A percentile compares a stretch with the other conserved stretches of the same genome.
phyloP scores from a whole-genome alignment of 2,888 invertebrate species.

The Apamea anceps region DNA sequence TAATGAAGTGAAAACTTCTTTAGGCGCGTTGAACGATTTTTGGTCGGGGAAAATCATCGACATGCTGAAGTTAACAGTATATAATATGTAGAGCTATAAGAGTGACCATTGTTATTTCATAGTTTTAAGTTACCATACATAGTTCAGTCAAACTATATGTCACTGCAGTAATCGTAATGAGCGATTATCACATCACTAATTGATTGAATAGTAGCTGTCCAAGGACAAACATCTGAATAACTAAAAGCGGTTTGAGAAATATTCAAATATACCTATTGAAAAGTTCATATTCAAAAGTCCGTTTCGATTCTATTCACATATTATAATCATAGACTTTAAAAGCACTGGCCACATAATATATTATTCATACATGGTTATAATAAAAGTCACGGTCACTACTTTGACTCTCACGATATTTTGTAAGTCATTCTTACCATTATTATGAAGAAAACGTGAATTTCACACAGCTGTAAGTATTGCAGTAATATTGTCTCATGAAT shows the following conservation, averaged over 20 bases:
- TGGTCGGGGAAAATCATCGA: not conserved
- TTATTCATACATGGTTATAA: constrained; percentile 24
- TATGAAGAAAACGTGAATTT: constrained; percentile 58
- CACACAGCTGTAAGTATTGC: constrained; percentile 54
- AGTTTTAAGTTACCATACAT: not conserved
- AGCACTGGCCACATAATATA: constrained; percentile 2
- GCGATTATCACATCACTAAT: not conserved
- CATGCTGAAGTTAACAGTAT: not conserved
- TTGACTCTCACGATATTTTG: constrained; percentile 53
- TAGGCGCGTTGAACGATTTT: not conserved
- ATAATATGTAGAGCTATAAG: not conserved
- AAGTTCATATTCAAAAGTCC: constrained; percentile 5
- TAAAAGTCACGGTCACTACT: constrained; percentile 56
- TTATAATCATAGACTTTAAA: constrained; percentile 14
- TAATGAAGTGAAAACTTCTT: not conserved
- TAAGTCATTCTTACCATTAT: constrained; percentile 43
- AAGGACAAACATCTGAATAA: not conserved
- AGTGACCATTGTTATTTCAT: not conserved
- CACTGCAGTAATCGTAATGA: not conserved
- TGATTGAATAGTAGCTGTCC: not conserved
- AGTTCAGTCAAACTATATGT: not conserved
- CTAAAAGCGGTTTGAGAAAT: constrained; percentile 22
- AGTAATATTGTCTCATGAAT: constrained; percentile 31
- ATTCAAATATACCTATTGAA: not conserved
- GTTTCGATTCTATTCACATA: constrained; percentile 10